Evolutionary conservation across 2,797 vertebrate genomes (phyloP), one percentile per base, ranked within the genome.

Genomic region (Rhinichthys osculus): DNA sequence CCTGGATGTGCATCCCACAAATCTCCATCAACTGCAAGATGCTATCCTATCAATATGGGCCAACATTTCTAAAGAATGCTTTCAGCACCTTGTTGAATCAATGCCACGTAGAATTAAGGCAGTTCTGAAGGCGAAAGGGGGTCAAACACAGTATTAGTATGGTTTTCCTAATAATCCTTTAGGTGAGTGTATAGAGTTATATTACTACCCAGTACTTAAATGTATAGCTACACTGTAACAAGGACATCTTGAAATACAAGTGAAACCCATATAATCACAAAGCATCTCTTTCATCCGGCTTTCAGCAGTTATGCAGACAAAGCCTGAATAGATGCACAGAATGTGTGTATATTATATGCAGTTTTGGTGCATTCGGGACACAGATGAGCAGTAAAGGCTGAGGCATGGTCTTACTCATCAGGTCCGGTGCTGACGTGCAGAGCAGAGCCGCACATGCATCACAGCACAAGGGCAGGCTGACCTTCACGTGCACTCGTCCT

Each of bases 401-500:
- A 85, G 78, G 86, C 88, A 66, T 76, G 87, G 86, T 54, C 73
- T 76, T 87, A 83, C 85, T 93, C 86, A 89, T 93, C 91, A 88
- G 91, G 90, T 91, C 74, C 89, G 88, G 87, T 89, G 83, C 90
- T 94, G 93, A 94, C 90, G 87, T 94, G 90, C 84, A 91, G 23
- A 89, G 59, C 88, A 90, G 89, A 90, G 88, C 91, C 62, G 74
- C 87, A 90, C 82, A 90, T 93, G 91, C 90, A 93, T 87, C 92
- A 90, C 91, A 93, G 89, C 87, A 93, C 94, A 96, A 96, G 94
- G 95, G 80, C 94, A 94, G 42, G 5, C 81, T 93, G 93, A 95
- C 95, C 95, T 95, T 95, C 94, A 94, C 47, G 83, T 90, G 90
- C 90, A 85, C 91, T 90, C 91, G 89, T 84, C 84, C 80, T 27